These are phyloP conservation scores for Sinopyrophorus schimmeli DNA, from an alignment of 2,888 invertebrate genomes.

Conservation along the genomic window DNA sequence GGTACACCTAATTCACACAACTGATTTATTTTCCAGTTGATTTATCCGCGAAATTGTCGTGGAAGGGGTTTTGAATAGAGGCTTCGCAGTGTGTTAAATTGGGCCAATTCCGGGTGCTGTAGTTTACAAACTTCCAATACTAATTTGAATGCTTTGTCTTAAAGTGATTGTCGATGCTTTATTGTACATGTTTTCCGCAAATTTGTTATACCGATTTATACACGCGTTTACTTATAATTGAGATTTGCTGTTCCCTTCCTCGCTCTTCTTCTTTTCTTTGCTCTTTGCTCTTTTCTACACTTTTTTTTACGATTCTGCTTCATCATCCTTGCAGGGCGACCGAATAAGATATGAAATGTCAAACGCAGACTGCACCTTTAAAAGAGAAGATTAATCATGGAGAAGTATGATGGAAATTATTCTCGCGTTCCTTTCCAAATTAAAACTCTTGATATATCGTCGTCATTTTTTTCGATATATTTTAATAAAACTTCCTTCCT, in stretches of 20 bases:
- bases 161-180: slow-evolving; percentile 9
- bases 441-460: slow-evolving; percentile 30
- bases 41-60: background rate
- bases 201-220: no score
- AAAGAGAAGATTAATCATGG: slow-evolving; percentile 29
- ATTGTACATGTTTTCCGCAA: background rate
- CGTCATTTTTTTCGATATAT: slow-evolving; percentile 28
- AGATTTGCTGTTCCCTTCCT: no score
- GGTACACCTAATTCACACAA: no score
- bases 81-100: slow-evolving; percentile 9
- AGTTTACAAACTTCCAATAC: slow-evolving; percentile 13
- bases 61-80: background rate
- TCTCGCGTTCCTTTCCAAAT: slow-evolving; percentile 24
- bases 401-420: slow-evolving; percentile 29
- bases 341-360: slow-evolving; percentile 30
- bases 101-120: slow-evolving; percentile 1
- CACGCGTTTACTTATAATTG: no score
- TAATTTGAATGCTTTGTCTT: slow-evolving; percentile 16
- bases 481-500: slow-evolving; percentile 25
- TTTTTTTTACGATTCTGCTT: slow-evolving; percentile 16
- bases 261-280: no score
- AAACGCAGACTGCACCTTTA: slow-evolving; percentile 27
- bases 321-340: slow-evolving; percentile 15
- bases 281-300: slow-evolving; percentile 2
- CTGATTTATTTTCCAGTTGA: background rate